A percentile compares a stretch with the other conserved stretches of the same genome.
Conservation (phyloP, 2,888 invertebrate species). For the Drosophila kambysellisi region DNA sequence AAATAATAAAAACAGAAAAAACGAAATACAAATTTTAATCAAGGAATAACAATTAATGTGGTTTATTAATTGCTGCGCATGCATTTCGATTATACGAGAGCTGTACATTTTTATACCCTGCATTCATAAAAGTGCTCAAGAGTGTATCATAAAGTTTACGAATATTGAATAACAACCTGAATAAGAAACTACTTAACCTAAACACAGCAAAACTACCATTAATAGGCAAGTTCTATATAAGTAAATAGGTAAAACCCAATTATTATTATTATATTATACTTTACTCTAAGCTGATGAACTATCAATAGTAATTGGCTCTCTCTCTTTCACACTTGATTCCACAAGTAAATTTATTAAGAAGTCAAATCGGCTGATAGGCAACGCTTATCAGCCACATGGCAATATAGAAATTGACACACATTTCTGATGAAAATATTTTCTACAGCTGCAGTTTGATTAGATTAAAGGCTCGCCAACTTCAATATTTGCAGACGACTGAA, state of each 20-base stretch:
- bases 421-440: constrained; percentile 35
- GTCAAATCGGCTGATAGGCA: constrained; percentile 19
- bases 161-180: background rate
- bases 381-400: constrained; percentile 35
- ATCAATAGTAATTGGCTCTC: background rate
- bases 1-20: constrained; percentile 1
- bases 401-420: constrained; percentile 48
- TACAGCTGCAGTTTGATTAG: constrained; percentile 52
- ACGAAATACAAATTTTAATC: background rate
- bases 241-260: too few species aligned
- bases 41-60: background rate
- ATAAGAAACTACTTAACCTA: background rate
- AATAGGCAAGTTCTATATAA: background rate
- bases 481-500: constrained; percentile 21
- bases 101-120: background rate
- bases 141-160: background rate
- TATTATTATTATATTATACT: too few species aligned
- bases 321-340: background rate
- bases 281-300: rapidly evolving
- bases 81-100: constrained; percentile 15
- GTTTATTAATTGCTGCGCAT: constrained; percentile 6
- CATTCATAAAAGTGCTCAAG: background rate
- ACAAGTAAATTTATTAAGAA: background rate
- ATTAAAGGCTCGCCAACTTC: constrained; percentile 31
- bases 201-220: background rate